Base-by-base conservation (phyloP, 2,113 vertebrate genomes). In the Phycodurus eques region DNA sequence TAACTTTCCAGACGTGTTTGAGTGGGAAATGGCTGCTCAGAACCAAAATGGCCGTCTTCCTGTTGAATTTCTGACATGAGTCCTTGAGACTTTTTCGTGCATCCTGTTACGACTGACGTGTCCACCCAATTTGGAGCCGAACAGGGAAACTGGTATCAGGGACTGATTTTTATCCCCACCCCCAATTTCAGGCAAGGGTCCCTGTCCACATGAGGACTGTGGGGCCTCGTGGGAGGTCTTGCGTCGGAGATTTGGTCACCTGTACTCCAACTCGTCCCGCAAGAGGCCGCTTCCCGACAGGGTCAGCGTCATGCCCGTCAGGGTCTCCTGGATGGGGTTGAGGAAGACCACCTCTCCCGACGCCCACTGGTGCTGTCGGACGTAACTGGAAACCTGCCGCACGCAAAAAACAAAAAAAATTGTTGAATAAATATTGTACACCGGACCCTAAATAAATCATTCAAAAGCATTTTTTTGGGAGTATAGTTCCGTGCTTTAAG, bases 201-300 rank as follows among this genome's bases (percentile, higher is more conserved):
- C 49, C 17, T 53, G 49, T 19, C 46, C 13, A 11, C 12, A 11
- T 15, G 17, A 49, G 13, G 47, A 49, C 47, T 15, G 47, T 14
- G 15, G 47, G 47, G 15, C 47, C 47, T 8, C 33, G 0, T 3
- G 22, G 8, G 20, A 35, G 2, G 31, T 63, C 62, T 22, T 5
- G 11, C 31, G 35, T 22, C 14, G 13, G 39, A 39, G 20, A 67
- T 43, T 13, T 4, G 67, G 80, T 84, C 20, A 91, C 88, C 15
- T 71, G 60, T 0, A 0, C 0, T 46, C 0, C 0, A 17, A 0
- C 0, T 80, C 35, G 0, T 64, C 83, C 35, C 79, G 20, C 20
- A 93, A 46, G 15, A 97, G 84, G 0, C 94, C 95, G 73, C 74
- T 89, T 33, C 95, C 95, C 0, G 85, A 61, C 0, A 95, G 14